Conservation (phyloP, 2,888 invertebrate species). For the Apotomis capreana region DNA sequence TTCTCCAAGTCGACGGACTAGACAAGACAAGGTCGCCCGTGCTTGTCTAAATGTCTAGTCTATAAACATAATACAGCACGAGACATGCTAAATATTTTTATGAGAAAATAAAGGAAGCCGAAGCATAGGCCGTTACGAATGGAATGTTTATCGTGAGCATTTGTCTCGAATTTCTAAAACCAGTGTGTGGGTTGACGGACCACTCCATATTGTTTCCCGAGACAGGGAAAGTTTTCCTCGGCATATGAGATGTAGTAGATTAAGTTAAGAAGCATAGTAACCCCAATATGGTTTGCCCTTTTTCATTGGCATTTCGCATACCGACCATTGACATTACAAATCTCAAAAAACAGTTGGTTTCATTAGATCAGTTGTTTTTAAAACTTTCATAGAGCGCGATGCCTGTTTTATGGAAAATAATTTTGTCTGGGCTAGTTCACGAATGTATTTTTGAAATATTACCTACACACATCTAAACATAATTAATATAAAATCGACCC, state of each 20-base stretch:
- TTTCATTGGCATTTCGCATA: no score
- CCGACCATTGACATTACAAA: no score
- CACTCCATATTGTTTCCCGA: slow-evolving; percentile 20
- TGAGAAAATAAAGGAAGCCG: slow-evolving; percentile 6
- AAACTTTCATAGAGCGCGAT: no score
- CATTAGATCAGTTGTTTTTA: no score
- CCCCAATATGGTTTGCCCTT: no score
- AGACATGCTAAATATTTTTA: slow-evolving; percentile 12
- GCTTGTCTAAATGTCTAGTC: not conserved
- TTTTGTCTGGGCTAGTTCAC: no score
- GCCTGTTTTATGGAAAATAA: no score
- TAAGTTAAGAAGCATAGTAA: no score
- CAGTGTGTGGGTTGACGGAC: slow-evolving; percentile 10
- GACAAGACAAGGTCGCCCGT: slow-evolving; percentile 3
- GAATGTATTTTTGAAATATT: no score
- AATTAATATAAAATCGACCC: no score
- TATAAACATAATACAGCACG: not conserved
- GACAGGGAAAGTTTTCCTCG: slow-evolving; percentile 12
- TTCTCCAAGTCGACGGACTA: not conserved
- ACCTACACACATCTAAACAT: no score
- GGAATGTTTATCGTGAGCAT: slow-evolving; percentile 12
- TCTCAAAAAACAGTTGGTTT: no score
- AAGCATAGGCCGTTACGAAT: not conserved
- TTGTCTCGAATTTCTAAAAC: slow-evolving; percentile 29
- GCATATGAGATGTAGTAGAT: not conserved